A percentile compares a stretch with the other conserved stretches of the same genome.
These are phyloP conservation scores for Sandelia bainsii DNA, from an alignment of 2,797 vertebrate genomes.

Conservation along the genomic window DNA sequence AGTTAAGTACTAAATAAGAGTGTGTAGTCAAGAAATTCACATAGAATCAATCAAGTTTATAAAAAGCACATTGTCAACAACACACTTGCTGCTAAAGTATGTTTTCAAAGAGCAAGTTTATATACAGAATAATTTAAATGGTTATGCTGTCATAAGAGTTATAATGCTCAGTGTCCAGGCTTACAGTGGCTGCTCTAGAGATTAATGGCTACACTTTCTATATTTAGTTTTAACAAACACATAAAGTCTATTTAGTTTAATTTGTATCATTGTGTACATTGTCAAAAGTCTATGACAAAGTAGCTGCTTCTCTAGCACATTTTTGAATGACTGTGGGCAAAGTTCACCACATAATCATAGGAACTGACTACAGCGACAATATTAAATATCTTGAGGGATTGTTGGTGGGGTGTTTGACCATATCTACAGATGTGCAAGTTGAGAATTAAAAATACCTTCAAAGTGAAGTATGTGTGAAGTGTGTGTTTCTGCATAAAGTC, in stretches of 20 bases:
- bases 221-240: neutral
- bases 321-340: neutral
- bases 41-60: constrained; percentile 2
- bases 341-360: neutral
- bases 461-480: neutral
- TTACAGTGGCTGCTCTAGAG: neutral
- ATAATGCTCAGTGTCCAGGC: neutral
- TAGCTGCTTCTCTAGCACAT: constrained; percentile 6
- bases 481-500: neutral
- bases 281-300: neutral
- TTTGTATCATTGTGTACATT: neutral
- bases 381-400: neutral
- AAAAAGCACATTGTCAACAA: neutral
- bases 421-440: neutral
- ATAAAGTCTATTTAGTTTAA: neutral
- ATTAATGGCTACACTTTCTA: neutral
- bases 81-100: neutral
- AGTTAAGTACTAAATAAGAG: constrained; percentile 24
- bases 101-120: neutral
- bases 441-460: neutral
- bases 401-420: neutral
- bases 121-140: neutral
- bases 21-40: neutral
- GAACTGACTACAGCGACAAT: neutral
- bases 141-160: too few relatives aligned